Evolutionary conservation across 30 jellyfish, hydroid and myxozoan species (phyloP).

Genomic region (Calvadosia cruxmelitensis): DNA sequence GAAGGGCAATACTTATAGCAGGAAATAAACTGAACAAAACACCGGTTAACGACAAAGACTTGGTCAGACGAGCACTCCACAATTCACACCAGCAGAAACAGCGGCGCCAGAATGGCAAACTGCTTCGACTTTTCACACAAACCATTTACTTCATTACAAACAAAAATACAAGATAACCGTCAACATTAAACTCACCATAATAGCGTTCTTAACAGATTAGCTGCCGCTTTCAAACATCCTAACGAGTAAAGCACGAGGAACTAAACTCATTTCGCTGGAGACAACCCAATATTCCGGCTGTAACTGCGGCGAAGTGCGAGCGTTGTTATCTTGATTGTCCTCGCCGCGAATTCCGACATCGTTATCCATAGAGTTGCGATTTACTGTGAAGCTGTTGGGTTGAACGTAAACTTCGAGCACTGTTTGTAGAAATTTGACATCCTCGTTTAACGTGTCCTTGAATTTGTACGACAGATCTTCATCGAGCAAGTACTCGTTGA

Average conservation of each 20-base stretch:
- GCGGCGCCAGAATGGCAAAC: too few species aligned
- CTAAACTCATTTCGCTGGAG: background rate
- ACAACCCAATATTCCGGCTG: conserved; percentile 1
- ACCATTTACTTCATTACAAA: too few species aligned
- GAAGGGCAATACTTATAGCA: too few species aligned
- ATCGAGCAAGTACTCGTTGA: conserved; percentile 18
- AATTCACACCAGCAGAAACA: too few species aligned
- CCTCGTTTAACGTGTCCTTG: conserved; percentile 10
- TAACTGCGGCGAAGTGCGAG: background rate
- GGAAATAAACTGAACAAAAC: too few species aligned
- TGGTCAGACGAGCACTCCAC: too few species aligned
- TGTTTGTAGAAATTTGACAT: conserved; percentile 16
- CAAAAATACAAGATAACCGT: too few species aligned
- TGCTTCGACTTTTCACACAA: too few species aligned
- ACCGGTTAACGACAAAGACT: too few species aligned
- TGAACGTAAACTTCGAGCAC: conserved; percentile 25
- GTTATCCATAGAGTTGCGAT: background rate
- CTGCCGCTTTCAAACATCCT: background rate
- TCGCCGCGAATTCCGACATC: background rate
- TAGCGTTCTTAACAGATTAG: background rate
- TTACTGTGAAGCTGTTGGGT: conserved; percentile 13
- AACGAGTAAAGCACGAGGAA: conserved; percentile 1
- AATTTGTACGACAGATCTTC: conserved; percentile 40
- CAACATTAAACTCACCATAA: too few species aligned
- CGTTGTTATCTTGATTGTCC: background rate